Conservation (phyloP, 2,888 invertebrate species). For the Scaptomyza caliginosa region DNA sequence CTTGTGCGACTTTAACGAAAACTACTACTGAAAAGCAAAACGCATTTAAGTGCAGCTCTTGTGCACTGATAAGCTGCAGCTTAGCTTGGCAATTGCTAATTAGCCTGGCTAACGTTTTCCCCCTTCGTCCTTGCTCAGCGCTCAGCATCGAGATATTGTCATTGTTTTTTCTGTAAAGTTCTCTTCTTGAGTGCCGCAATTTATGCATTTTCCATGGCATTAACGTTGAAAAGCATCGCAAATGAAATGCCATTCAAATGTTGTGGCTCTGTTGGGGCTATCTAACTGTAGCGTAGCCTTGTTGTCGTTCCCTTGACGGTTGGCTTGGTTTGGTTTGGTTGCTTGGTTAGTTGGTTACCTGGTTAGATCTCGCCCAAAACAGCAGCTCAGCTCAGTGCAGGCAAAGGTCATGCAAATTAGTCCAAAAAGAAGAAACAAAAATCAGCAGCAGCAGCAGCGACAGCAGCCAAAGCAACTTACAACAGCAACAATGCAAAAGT, state of each 20-base stretch:
- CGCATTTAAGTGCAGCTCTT: conserved; percentile 30
- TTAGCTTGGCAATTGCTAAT: conserved; percentile 53
- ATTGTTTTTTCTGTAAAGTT: conserved; percentile 60
- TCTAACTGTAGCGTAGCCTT: conserved; percentile 17
- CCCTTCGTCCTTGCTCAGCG: neutral
- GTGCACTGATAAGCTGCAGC: conserved; percentile 62
- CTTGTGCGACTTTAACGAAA: neutral
- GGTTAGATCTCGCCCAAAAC: conserved; percentile 32
- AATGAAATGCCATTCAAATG: conserved; percentile 73
- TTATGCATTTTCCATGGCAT: conserved; percentile 76
- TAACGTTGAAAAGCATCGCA: conserved; percentile 71
- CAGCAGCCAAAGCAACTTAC: conserved; percentile 33
- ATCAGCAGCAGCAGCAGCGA: conserved; percentile 43
- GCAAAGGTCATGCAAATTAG: conserved; percentile 75
- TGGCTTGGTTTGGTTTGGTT: conserved; percentile 22
- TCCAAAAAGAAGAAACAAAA: conserved; percentile 46
- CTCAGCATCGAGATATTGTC: conserved; percentile 17
- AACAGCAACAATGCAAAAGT: conserved; percentile 59
- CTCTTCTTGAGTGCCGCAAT: conserved; percentile 64
- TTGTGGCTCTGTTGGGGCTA: conserved; percentile 28
- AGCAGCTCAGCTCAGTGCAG: conserved; percentile 10
- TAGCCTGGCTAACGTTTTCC: conserved; percentile 35
- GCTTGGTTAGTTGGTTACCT: conserved; percentile 64
- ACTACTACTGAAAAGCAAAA: conserved; percentile 15
- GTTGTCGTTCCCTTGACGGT: conserved; percentile 7